Percentiles rank a stretch among this genome's conserved stretches.
phyloP scores from a whole-genome alignment of 2,888 invertebrate species.

The Morinoia aosen region DNA sequence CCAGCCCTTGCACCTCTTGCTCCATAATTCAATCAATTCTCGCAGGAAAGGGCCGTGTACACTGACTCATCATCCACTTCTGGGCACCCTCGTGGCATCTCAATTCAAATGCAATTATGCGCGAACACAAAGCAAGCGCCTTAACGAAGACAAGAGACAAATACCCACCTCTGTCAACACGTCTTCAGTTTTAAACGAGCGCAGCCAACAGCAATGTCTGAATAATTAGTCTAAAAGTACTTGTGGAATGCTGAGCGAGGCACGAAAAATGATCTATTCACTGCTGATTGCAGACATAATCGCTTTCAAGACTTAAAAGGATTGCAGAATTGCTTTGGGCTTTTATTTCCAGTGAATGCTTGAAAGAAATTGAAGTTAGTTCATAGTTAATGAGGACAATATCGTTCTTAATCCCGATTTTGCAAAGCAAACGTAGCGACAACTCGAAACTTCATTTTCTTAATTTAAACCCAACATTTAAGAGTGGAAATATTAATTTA shows the following conservation, averaged over 20 bases:
- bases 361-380: no score
- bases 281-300: not conserved
- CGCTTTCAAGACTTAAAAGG: not conserved
- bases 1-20: not conserved
- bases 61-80: not conserved
- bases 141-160: not conserved
- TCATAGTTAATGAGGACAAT: no score
- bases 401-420: no score
- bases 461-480: no score
- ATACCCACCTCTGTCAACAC: not conserved
- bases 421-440: no score
- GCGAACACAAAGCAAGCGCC: not conserved
- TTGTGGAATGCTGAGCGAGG: not conserved
- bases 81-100: not conserved
- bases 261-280: not conserved
- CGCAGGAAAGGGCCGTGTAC: not conserved
- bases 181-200: not conserved
- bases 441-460: no score
- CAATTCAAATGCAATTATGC: not conserved
- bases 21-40: not conserved
- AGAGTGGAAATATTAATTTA: no score
- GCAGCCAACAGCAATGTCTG: not conserved
- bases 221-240: not conserved
- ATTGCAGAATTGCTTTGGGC: no score
- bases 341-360: no score